Evolutionary conservation across 2,113 vertebrate species (phyloP).

Genomic region (Syngnathus floridae): DNA sequence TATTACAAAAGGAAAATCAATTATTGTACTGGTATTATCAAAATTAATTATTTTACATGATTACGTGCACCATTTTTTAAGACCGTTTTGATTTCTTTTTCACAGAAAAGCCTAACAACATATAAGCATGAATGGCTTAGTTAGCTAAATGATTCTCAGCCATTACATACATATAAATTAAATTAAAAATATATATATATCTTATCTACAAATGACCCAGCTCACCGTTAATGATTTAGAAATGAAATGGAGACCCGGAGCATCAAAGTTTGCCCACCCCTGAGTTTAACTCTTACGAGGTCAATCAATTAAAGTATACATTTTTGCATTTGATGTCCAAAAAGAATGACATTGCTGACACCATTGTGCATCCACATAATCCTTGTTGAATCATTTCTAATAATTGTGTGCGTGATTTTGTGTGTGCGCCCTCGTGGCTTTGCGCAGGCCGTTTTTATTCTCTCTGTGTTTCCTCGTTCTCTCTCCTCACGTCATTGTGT

Average conservation of each 20-base stretch:
- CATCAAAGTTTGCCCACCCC: neutral
- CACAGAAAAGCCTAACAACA: neutral
- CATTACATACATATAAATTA: neutral
- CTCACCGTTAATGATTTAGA: neutral
- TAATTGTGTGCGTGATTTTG: constrained; percentile 16
- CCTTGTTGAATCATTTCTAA: constrained; percentile 22
- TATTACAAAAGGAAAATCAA: no score
- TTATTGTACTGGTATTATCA: no score
- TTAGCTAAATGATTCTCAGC: neutral
- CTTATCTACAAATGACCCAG: neutral
- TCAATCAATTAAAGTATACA: neutral
- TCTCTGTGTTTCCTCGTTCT: constrained; percentile 99
- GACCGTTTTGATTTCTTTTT: neutral
- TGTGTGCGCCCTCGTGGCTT: constrained; percentile 48
- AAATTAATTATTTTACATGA: no score
- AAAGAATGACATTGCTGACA: neutral
- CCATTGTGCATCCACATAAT: constrained; percentile 20
- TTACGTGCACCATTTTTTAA: no score
- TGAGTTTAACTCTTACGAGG: neutral
- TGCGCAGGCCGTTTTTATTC: constrained; percentile 99
- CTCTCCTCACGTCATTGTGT: constrained; percentile 99
- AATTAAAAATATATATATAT: no score
- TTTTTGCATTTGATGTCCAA: neutral
- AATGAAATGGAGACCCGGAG: neutral
- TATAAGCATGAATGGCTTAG: neutral